Evolutionary conservation across 2,113 vertebrate genomes (phyloP), one percentile per base, ranked within the genome.

Genomic region (Esox niger): DNA sequence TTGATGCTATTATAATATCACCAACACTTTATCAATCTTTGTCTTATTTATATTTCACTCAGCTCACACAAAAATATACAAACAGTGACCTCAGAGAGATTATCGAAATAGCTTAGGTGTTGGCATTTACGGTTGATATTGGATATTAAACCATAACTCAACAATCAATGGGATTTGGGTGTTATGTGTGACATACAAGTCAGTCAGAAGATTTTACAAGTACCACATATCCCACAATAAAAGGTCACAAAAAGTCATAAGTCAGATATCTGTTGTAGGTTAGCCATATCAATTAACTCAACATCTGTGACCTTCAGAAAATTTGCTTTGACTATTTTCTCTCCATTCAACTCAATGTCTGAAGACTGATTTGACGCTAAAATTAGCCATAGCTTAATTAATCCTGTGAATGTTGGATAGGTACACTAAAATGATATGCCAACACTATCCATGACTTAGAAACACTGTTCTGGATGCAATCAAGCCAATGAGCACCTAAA

Each of bases 351-450:
- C 15, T 43, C 15, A 15, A 17, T 17, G 83, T 88, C 81, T 80
- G 81, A 82, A 77, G 69, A 81, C 73, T 71, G 56, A 73, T 31
- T 72, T 80, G 64, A 49, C 63, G 69, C 69, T 69, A 57, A 13
- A 89, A 88, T 88, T 84, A 85, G 84, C 85, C 74, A 76, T 62
- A 74, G 71, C 76, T 86, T 87, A 87, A 88, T 88, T 84, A 81
- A 79, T 83, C 83, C 71, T 83, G 73, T 74, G 79, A 66, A 77
- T 20, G 38, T 75, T 81, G 76, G 77, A 81, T 71, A 85, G 80
- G 82, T 84, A 78, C 75, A 43, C 11, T 43, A 43, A 43, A 43
- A 17, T 15, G 17, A 43, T 43, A 43, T 43, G 38, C 15, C 17
- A 43, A 43, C 38, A 43, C 15, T 17, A 15, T 43, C 13, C 2